Evolutionary conservation across 2,888 invertebrate species (phyloP).

Genomic region (Ramazzottius varieornatus): DNA sequence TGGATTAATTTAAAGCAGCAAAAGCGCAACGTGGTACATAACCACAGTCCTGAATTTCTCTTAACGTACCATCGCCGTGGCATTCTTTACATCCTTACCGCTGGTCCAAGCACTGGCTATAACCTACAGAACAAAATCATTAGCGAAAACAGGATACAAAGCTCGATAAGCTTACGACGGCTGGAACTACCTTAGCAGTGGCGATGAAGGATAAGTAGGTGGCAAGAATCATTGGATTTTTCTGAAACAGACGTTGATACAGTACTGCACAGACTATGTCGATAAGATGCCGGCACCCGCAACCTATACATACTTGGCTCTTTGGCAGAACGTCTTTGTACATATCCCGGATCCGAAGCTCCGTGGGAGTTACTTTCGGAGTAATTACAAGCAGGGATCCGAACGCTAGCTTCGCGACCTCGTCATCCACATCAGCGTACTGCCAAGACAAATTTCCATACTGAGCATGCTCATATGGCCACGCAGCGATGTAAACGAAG

Average conservation of each 20-base stretch:
- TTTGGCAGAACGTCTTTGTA: background rate
- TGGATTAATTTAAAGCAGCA: too few relatives aligned
- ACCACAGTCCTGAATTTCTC: too few relatives aligned
- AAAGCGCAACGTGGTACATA: too few relatives aligned
- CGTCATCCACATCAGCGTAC: background rate
- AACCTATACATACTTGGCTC: too few relatives aligned
- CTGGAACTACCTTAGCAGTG: too few relatives aligned
- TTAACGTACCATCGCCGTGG: too few relatives aligned
- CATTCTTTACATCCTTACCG: too few relatives aligned
- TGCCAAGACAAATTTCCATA: background rate
- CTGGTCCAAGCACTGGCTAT: too few relatives aligned
- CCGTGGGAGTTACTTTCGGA: background rate
- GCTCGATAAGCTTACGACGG: too few relatives aligned
- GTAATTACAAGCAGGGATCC: background rate
- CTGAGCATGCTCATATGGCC: background rate
- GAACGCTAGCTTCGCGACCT: background rate
- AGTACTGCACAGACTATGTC: too few relatives aligned
- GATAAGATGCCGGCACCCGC: too few relatives aligned
- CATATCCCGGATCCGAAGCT: background rate
- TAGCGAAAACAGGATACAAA: too few relatives aligned
- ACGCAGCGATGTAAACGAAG: background rate
- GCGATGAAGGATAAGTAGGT: background rate
- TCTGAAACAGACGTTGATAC: background rate
- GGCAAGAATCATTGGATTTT: background rate
- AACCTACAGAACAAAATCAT: background rate